phyloP scores from a whole-genome alignment of 2,888 invertebrate species.

The Dusona sp. region DNA sequence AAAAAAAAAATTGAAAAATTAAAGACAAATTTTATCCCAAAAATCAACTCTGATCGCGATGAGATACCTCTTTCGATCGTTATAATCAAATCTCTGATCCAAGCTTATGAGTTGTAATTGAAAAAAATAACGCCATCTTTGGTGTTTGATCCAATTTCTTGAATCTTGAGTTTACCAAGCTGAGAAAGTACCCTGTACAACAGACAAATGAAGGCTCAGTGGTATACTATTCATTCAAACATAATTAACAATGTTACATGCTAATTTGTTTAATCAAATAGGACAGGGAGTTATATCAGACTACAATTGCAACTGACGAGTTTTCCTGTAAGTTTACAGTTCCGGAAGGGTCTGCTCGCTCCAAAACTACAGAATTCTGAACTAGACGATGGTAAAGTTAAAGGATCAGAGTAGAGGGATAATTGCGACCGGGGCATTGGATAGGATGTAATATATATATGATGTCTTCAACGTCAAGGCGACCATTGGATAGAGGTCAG shows the following conservation, averaged over 20 bases:
- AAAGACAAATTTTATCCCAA: no score
- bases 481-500: neutral
- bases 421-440: neutral
- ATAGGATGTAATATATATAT: neutral
- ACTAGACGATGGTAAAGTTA: slow-evolving; percentile 6
- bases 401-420: slow-evolving; percentile 15
- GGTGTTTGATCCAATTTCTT: neutral
- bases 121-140: neutral
- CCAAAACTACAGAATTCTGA: neutral
- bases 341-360: neutral
- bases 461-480: neutral
- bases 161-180: neutral
- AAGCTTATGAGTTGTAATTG: neutral
- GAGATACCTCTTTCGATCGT: no score
- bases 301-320: slow-evolving; percentile 16
- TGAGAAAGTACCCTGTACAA: neutral
- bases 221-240: neutral
- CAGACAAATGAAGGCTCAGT: neutral
- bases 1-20: no score
- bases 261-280: slow-evolving; percentile 20
- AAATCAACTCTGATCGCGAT: no score
- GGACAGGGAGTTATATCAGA: neutral
- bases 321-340: slow-evolving; percentile 18
- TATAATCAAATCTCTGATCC: no score
- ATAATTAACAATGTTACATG: neutral